Evolutionary conservation across 1,140 invertebrate genomes (phyloP), one percentile per base, ranked within the genome.

Genomic region (Bathynomus jamesi): DNA sequence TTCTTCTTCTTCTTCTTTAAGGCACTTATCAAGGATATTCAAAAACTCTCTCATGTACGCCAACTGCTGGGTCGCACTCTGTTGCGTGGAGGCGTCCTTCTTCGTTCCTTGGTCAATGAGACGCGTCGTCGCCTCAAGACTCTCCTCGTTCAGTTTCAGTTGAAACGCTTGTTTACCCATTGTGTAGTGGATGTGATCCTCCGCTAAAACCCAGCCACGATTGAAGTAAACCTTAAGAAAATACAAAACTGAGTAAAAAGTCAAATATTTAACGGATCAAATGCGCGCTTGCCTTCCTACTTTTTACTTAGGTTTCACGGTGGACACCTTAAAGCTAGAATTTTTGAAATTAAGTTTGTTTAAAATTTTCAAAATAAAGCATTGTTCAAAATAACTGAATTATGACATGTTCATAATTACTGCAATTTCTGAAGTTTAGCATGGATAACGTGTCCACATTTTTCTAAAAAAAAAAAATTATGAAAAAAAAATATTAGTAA

Each of bases 141-240:
- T 89, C 76, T 91, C 89, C 72, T 87, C 83, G 69, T 89, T 82
- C 79, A 88, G 86, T 80, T 91, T 90, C 63, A 96, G 84, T 78
- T 89, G 89, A 75, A 89, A 87, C 24, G 92, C 92, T 81, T 95
- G 90, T 74, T 92, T 87, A 3, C 94, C 94, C 78, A 96, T 90
- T 10, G 93, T 95, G 81, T 93, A 95, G 81, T 95, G 89, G 78
- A 98, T 95, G 83, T 97, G 94, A 86, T 98, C 94, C 83, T 94
- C 91, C 7, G 95, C 91, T 70, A 96, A 85, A 67, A 89, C 89
- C 95, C 95, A 98, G 2, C 89, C 88, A 79, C 89, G 90, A 62
- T 86, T 86, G 76, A 87, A 85, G 82, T 93, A 95, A 27, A 95
- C 87, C 89, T 90, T 76, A 17, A 79, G 78, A 72, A 73, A 76